A percentile compares a stretch with the other conserved stretches of the same genome.
These are phyloP conservation scores for Anarhynchus alexandrinus DNA, from an alignment of 2,113 vertebrate species.

Conservation along the genomic window DNA sequence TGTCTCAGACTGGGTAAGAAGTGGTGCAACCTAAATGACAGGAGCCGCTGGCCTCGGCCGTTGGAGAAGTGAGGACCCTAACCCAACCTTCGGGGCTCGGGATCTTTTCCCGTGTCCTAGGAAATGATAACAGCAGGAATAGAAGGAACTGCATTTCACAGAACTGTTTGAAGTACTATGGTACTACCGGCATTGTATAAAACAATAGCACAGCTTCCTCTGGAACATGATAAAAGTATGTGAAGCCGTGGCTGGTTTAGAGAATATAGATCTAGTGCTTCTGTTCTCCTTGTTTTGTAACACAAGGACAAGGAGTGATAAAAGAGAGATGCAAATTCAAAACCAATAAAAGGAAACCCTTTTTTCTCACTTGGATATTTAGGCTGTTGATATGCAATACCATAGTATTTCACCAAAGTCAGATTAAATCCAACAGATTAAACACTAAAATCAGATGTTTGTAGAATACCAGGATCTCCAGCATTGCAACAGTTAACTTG, in stretches of 20 bases:
- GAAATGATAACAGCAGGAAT: not conserved
- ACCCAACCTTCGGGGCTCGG: not conserved
- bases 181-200: not conserved
- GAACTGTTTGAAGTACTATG: not conserved
- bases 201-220: constrained; percentile 21
- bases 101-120: not conserved
- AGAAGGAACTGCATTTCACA: constrained; percentile 9
- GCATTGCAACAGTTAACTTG: not conserved
- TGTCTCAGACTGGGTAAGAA: not conserved
- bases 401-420: not conserved
- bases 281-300: not conserved
- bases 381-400: not conserved
- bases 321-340: not conserved
- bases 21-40: not conserved
- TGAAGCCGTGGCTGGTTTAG: not conserved
- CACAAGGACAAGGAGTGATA: not conserved
- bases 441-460: not conserved
- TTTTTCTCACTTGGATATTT: not conserved
- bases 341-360: not conserved
- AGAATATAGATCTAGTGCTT: not conserved
- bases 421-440: not conserved
- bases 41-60: not conserved
- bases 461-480: not conserved
- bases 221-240: not conserved
- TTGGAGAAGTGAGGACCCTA: not conserved